Evolutionary conservation across 2,888 invertebrate genomes (phyloP).

Genomic region (Hoplodrina ambigua): DNA sequence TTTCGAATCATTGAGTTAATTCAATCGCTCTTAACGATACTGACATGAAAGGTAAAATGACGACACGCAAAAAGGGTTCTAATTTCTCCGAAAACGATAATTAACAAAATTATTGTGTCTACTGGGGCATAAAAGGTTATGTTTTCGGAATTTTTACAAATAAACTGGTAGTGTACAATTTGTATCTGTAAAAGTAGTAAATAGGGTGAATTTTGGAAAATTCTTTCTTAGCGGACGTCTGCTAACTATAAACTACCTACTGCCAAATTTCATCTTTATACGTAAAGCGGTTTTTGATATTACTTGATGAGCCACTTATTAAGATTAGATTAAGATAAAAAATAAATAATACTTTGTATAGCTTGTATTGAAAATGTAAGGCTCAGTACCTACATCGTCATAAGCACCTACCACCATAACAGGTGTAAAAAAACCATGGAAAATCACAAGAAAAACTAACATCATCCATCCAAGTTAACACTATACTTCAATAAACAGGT

Average conservation of each 20-base stretch:
- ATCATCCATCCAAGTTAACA: conserved; percentile 21
- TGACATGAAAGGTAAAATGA: conserved; percentile 47
- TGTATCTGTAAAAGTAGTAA: no score
- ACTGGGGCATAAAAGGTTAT: not conserved
- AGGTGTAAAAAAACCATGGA: not conserved
- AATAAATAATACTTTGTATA: no score
- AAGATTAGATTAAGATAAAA: no score
- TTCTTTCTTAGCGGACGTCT: no score
- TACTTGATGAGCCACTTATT: no score
- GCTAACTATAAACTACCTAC: no score
- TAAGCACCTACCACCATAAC: not conserved
- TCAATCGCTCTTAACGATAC: conserved; percentile 37
- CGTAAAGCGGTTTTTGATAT: no score
- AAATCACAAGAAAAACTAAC: not conserved
- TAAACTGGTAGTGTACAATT: no score
- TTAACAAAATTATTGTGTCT: not conserved
- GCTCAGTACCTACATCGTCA: no score
- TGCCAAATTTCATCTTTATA: no score
- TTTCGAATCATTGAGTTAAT: conserved; percentile 40
- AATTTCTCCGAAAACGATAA: conserved; percentile 13
- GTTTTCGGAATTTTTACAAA: not conserved
- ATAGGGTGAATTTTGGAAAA: no score
- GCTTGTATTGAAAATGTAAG: no score
- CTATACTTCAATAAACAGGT: conserved; percentile 17
- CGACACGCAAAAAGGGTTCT: conserved; percentile 5